A percentile compares a stretch with the other conserved stretches of the same genome.
These are phyloP conservation scores for Tipula vernalis DNA, from an alignment of 2,888 invertebrate genomes.

Conservation along the genomic window DNA sequence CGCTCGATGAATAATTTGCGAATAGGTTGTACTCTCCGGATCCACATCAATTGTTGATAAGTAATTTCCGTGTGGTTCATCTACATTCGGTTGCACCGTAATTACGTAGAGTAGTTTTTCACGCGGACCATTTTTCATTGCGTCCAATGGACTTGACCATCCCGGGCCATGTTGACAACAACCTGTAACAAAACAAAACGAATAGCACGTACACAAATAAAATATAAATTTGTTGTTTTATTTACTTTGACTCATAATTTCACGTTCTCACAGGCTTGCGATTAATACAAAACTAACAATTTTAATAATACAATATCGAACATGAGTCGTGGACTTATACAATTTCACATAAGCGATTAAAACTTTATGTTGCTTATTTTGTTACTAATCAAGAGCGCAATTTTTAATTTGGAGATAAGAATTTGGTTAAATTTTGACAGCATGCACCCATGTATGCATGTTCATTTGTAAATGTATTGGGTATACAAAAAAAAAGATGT, in stretches of 20 bases:
- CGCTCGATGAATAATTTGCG: conserved; percentile 79
- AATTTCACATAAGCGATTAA: background rate
- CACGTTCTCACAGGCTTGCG: background rate
- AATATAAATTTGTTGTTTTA: background rate
- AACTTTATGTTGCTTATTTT: background rate
- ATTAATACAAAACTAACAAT: background rate
- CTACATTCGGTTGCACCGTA: conserved; percentile 63
- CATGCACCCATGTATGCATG: background rate
- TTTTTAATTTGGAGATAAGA: background rate
- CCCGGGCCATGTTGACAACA: conserved; percentile 47
- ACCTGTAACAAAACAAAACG: background rate
- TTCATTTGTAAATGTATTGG: background rate
- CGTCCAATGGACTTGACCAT: conserved; percentile 64
- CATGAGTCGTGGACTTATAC: background rate
- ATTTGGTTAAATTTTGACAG: background rate
- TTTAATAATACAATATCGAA: background rate
- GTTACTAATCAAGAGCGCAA: background rate
- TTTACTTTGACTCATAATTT: background rate
- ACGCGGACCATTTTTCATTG: conserved; percentile 66
- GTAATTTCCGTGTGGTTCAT: conserved; percentile 63
- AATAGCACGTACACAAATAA: background rate
- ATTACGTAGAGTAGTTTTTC: conserved; percentile 85
- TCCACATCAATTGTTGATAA: conserved; percentile 89
- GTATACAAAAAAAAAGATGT: background rate
- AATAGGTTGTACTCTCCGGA: conserved; percentile 70